Evolutionary conservation across 2,113 vertebrate species (phyloP).

Genomic region (Pteropus alecto): DNA sequence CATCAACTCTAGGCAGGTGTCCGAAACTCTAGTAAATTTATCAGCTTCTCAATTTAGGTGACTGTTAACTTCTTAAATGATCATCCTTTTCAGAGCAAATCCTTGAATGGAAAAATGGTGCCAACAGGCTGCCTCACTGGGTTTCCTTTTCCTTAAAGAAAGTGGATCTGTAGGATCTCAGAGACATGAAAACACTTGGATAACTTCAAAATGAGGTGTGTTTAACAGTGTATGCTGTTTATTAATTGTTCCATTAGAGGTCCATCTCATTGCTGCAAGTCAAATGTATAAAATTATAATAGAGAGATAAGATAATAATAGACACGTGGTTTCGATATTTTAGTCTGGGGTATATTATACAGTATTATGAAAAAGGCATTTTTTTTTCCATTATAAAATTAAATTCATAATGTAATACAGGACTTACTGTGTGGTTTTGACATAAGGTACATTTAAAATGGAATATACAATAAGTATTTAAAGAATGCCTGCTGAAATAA

Average conservation of each 20-base stretch:
- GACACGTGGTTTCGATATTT: background rate
- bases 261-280: background rate
- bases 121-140: background rate
- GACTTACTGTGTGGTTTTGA: background rate
- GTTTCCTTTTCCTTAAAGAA: accelerated
- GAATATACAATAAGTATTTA: background rate
- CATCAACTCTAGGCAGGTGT: background rate
- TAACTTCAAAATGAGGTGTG: background rate
- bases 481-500: background rate
- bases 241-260: background rate
- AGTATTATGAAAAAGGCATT: background rate
- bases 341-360: background rate
- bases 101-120: background rate
- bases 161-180: background rate
- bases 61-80: background rate
- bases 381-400: background rate
- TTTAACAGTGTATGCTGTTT: background rate
- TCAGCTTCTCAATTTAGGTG: background rate
- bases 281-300: background rate
- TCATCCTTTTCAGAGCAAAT: background rate
- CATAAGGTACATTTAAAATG: background rate
- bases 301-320: background rate
- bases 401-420: background rate
- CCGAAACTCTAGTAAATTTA: background rate
- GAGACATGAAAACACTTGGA: accelerated